These are phyloP conservation scores for Dastarcus helophoroides DNA, from an alignment of 2,888 invertebrate genomes.

Conservation along the genomic window DNA sequence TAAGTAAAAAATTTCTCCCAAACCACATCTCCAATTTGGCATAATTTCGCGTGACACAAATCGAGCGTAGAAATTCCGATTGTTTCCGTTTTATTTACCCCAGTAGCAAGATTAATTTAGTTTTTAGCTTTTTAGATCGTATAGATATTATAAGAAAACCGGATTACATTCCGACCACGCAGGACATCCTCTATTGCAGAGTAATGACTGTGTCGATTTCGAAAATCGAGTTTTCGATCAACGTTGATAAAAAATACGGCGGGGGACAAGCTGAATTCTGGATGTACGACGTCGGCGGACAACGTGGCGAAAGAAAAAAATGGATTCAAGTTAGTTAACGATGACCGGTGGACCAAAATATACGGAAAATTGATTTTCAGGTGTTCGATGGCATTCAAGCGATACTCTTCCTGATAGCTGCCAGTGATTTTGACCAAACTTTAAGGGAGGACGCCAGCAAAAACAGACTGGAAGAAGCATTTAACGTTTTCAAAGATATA, in stretches of 20 bases:
- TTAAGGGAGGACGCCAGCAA: slow-evolving; percentile 57
- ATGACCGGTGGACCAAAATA: not conserved
- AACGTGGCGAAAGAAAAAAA: slow-evolving; percentile 67
- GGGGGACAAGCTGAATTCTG: slow-evolving; percentile 61
- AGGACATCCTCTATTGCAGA: slow-evolving; percentile 67
- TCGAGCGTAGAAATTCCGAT: too few relatives aligned
- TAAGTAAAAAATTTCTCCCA: slow-evolving; percentile 39
- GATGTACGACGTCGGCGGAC: slow-evolving; percentile 80
- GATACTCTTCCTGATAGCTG: slow-evolving; percentile 68
- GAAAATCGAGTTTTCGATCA: slow-evolving; percentile 62
- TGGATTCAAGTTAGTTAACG: slow-evolving; percentile 47
- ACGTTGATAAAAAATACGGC: slow-evolving; percentile 57
- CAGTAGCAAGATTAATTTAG: slow-evolving; percentile 1
- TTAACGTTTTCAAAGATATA: slow-evolving; percentile 61
- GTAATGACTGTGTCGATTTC: slow-evolving; percentile 63
- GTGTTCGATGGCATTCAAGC: slow-evolving; percentile 75
- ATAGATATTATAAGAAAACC: slow-evolving; percentile 50
- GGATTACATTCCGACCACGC: slow-evolving; percentile 59
- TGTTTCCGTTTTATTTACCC: slow-evolving; percentile 3
- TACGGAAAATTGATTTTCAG: slow-evolving; percentile 28
- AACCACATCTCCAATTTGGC: not conserved
- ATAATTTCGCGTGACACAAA: not conserved
- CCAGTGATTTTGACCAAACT: slow-evolving; percentile 69
- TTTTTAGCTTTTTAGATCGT: slow-evolving; percentile 60
- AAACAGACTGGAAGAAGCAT: slow-evolving; percentile 61